Percentiles rank a stretch among this genome's conserved stretches.
phyloP scores from a whole-genome alignment of 2,797 vertebrate genomes.

The Molossus molossus region DNA sequence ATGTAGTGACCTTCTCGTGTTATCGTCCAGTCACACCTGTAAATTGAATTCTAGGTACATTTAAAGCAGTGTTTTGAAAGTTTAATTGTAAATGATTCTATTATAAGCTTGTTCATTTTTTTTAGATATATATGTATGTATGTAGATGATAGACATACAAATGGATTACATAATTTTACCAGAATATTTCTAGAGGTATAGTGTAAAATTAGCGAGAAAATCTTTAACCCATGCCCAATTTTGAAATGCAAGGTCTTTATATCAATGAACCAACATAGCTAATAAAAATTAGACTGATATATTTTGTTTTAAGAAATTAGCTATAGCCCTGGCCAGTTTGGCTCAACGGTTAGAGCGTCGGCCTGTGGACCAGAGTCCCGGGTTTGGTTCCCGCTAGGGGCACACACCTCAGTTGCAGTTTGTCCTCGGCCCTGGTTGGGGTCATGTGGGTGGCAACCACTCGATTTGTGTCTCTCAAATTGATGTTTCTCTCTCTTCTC shows the following conservation, averaged over 20 bases:
- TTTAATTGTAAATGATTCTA: not conserved
- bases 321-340: not conserved
- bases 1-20: not conserved
- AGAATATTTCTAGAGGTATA: not conserved
- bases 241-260: not conserved
- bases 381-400: no score
- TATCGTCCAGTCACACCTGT: not conserved
- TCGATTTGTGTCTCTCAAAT: no score
- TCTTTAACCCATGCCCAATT: not conserved
- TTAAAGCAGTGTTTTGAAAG: conserved; percentile 4
- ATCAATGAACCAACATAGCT: conserved; percentile 3
- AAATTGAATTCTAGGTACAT: not conserved
- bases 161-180: conserved; percentile 40
- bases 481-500: no score
- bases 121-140: not conserved
- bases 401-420: no score
- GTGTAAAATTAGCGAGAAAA: conserved; percentile 23
- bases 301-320: not conserved
- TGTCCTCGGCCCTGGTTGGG: no score
- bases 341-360: no score
- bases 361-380: no score
- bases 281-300: not conserved
- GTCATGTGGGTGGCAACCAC: no score
- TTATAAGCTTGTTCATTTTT: not conserved
- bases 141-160: not conserved